Evolutionary conservation across 2,888 invertebrate genomes (phyloP).

Genomic region (Drosophila leonis): DNA sequence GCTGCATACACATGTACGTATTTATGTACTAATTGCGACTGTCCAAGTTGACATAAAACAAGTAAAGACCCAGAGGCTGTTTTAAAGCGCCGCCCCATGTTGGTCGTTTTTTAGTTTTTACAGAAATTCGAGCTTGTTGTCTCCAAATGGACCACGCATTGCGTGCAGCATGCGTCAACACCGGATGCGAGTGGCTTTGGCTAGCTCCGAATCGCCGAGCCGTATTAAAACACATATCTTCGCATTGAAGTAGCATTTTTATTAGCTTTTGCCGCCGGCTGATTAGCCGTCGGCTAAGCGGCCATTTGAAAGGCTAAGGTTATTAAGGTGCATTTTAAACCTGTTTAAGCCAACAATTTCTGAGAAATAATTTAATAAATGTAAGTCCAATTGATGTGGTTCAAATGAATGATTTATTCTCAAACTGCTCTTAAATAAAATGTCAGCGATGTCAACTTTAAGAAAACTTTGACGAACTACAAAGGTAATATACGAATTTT

Average conservation of each 20-base stretch:
- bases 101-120: constrained; percentile 46
- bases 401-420: neutral
- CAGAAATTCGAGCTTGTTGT: constrained; percentile 27
- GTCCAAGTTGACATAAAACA: constrained; percentile 77
- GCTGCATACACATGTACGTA: constrained; percentile 23
- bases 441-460: neutral
- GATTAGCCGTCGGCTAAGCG: constrained; percentile 28
- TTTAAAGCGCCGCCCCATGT: constrained; percentile 63
- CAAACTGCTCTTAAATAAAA: no score
- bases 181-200: constrained; percentile 58
- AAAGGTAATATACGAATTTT: neutral
- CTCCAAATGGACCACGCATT: constrained; percentile 47
- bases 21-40: constrained; percentile 69
- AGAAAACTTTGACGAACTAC: neutral
- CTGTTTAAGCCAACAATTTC: neutral
- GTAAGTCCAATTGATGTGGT: neutral
- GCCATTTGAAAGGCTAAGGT: constrained; percentile 11
- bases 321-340: neutral
- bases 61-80: constrained; percentile 66
- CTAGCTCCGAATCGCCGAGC: constrained; percentile 18
- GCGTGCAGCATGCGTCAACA: constrained; percentile 47
- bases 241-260: constrained; percentile 66
- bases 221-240: constrained; percentile 30
- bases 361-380: neutral
- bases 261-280: constrained; percentile 73